A percentile compares a stretch with the other conserved stretches of the same genome.
phyloP scores from a whole-genome alignment of 2,888 invertebrate genomes.

The Notodonta dromedarius region DNA sequence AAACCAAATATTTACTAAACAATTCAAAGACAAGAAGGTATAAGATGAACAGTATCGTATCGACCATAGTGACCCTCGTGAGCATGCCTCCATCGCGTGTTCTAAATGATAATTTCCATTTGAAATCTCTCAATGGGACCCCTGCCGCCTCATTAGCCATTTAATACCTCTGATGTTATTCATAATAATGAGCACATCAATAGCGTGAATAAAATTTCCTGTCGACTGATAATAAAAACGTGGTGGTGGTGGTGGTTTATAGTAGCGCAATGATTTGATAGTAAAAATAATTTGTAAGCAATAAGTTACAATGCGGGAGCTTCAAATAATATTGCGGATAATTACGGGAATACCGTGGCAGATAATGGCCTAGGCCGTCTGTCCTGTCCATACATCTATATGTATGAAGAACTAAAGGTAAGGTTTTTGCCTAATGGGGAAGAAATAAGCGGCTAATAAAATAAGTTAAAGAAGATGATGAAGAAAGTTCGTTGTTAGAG shows the following conservation, averaged over 20 bases:
- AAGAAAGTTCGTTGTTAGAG: too few relatives aligned
- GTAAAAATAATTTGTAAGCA: not conserved
- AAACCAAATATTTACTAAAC: too few relatives aligned
- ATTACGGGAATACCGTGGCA: too few relatives aligned
- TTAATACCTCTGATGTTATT: not conserved
- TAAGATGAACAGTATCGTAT: too few relatives aligned
- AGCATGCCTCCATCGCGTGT: not conserved
- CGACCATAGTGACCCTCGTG: not conserved
- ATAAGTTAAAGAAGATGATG: not conserved
- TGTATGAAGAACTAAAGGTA: too few relatives aligned
- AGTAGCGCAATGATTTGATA: not conserved
- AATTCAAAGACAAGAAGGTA: too few relatives aligned
- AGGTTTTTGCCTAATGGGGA: too few relatives aligned
- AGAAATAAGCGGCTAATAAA: too few relatives aligned
- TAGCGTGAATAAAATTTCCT: not conserved
- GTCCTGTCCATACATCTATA: too few relatives aligned
- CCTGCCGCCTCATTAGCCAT: constrained; percentile 4
- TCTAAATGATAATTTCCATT: not conserved
- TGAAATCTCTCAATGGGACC: not conserved
- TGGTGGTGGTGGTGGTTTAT: not conserved
- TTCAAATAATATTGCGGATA: too few relatives aligned
- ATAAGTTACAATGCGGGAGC: not conserved
- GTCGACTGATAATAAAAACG: not conserved
- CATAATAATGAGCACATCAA: not conserved
- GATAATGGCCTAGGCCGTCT: too few relatives aligned